Evolutionary conservation across 2,888 invertebrate species (phyloP).

Genomic region (Cistogaster globosa): DNA sequence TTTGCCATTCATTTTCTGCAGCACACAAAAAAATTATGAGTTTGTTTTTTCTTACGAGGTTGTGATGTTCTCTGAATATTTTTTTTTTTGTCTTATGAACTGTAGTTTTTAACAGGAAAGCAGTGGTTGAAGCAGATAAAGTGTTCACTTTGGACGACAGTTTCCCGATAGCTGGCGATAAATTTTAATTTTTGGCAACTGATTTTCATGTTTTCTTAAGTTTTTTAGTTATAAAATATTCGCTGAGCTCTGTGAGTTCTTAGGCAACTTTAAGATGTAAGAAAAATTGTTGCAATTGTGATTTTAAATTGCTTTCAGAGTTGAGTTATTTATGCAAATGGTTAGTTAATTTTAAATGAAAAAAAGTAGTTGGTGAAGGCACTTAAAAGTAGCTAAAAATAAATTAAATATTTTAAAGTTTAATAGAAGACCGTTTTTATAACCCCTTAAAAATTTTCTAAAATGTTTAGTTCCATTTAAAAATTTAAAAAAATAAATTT

Average conservation of each 20-base stretch:
- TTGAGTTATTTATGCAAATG: too few species aligned
- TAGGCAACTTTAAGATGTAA: neutral
- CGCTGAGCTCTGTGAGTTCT: neutral
- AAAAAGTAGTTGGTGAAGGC: too few species aligned
- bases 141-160: constrained; percentile 24
- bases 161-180: constrained; percentile 36
- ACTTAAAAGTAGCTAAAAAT: too few species aligned
- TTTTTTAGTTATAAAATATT: constrained; percentile 10
- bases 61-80: constrained; percentile 8
- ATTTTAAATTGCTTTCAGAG: neutral
- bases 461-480: too few species aligned
- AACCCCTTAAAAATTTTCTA: too few species aligned
- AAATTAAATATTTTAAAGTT: too few species aligned
- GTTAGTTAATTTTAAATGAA: too few species aligned
- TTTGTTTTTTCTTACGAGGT: neutral
- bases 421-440: too few species aligned
- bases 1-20: constrained; percentile 1
- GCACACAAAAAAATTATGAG: neutral
- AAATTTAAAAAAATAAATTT: too few species aligned
- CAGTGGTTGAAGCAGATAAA: neutral
- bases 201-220: constrained; percentile 34
- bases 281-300: neutral
- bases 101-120: neutral
- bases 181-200: constrained; percentile 25
- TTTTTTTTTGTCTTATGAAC: neutral